Conservation (phyloP, 1,140 invertebrate species). For the Trachymyrmex septentrionalis region DNA sequence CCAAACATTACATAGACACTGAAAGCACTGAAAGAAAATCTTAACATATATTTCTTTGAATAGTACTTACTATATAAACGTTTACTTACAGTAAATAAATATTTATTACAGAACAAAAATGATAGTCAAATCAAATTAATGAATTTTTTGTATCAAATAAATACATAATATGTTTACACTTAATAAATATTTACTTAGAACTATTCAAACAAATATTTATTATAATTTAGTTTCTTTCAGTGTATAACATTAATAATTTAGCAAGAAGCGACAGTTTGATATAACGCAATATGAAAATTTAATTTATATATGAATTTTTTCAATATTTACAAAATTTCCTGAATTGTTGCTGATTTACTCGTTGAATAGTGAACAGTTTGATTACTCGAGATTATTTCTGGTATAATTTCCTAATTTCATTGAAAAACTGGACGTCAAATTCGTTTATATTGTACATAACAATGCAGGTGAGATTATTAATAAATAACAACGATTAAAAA, state of each 20-base stretch:
- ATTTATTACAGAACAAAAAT: too few relatives aligned
- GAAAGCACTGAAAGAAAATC: too few relatives aligned
- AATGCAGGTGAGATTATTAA: conserved; percentile 25
- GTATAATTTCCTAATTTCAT: neutral
- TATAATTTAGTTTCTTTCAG: too few relatives aligned
- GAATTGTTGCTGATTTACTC: neutral
- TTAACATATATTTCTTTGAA: too few relatives aligned
- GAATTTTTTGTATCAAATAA: too few relatives aligned
- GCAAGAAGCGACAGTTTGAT: neutral
- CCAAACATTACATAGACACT: too few relatives aligned
- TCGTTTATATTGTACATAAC: neutral
- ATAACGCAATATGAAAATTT: neutral
- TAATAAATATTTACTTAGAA: too few relatives aligned
- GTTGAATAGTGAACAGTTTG: neutral
- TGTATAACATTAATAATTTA: neutral
- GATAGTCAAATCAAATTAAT: too few relatives aligned
- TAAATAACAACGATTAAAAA: conserved; percentile 39
- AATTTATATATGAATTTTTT: conserved; percentile 3
- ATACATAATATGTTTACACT: too few relatives aligned
- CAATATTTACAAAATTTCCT: neutral
- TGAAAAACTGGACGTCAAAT: neutral
- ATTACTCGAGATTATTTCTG: neutral
- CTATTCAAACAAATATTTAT: too few relatives aligned
- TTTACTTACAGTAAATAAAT: too few relatives aligned
- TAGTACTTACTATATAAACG: too few relatives aligned